Percentiles rank a stretch among this genome's conserved stretches.
These are phyloP conservation scores for Xiphorhynchus elegans DNA, from an alignment of 2,113 vertebrate genomes.

Conservation along the genomic window DNA sequence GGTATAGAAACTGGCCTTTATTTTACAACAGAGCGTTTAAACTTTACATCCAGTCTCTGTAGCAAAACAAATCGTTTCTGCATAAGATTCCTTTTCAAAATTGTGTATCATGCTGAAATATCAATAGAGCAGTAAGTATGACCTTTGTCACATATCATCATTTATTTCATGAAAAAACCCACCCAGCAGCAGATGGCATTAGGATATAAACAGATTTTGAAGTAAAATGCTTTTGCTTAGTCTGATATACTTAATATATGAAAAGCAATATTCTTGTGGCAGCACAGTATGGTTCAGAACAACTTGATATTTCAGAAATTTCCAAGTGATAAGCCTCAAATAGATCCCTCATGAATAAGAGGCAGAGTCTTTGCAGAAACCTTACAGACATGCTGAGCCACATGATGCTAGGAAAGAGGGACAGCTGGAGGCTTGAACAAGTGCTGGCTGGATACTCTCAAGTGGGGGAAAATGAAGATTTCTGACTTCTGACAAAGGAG, in stretches of 20 bases:
- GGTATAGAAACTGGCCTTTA: background rate
- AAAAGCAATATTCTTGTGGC: conserved; percentile 45
- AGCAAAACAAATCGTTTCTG: background rate
- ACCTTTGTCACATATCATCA: background rate
- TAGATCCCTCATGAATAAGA: background rate
- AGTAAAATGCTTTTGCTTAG: conserved; percentile 31
- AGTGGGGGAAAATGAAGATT: background rate
- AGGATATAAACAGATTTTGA: conserved; percentile 51
- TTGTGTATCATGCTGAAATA: conserved; percentile 6
- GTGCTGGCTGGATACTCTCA: background rate
- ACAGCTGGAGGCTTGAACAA: background rate
- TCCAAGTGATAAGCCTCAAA: conserved; percentile 14
- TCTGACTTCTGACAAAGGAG: background rate
- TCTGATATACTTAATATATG: conserved; percentile 24
- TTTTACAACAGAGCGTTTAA: conserved; percentile 1
- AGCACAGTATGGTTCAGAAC: conserved; percentile 19
- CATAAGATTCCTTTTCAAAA: conserved; percentile 3
- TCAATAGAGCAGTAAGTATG: background rate
- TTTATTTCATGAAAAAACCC: background rate
- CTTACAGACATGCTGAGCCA: background rate
- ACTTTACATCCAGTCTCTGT: background rate
- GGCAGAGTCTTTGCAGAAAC: background rate
- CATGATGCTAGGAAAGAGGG: background rate
- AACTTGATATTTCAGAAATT: conserved; percentile 36
- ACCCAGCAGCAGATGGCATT: conserved; percentile 47